phyloP scores from a whole-genome alignment of 1,140 invertebrate genomes.

The Calycopis cecrops region DNA sequence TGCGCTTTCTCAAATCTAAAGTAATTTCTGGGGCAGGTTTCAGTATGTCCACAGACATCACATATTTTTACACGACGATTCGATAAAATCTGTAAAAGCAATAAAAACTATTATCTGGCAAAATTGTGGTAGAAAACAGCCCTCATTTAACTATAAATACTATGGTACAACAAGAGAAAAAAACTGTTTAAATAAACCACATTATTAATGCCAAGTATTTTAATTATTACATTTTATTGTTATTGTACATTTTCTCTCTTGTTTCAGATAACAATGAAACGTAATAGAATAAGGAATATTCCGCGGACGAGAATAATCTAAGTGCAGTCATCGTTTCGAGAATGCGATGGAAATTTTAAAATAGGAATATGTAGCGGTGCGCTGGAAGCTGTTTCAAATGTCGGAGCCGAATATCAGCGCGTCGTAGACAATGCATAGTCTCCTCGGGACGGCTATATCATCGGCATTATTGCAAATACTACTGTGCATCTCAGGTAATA shows the following conservation, averaged over 20 bases:
- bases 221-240: too few relatives aligned
- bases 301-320: constrained; percentile 2
- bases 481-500: constrained; percentile 52
- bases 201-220: too few relatives aligned
- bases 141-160: too few relatives aligned
- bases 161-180: too few relatives aligned
- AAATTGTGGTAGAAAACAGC: too few relatives aligned
- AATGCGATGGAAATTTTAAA: constrained; percentile 47
- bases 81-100: too few relatives aligned
- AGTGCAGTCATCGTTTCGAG: constrained; percentile 10
- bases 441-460: constrained; percentile 51
- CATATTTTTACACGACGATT: too few relatives aligned
- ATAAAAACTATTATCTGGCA: too few relatives aligned
- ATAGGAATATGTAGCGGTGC: constrained; percentile 32
- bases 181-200: too few relatives aligned
- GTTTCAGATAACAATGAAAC: constrained; percentile 31
- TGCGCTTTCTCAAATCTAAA: too few relatives aligned
- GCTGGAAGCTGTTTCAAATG: constrained; percentile 54
- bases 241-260: neutral
- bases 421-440: constrained; percentile 64
- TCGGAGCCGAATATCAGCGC: constrained; percentile 40
- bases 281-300: constrained; percentile 7
- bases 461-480: constrained; percentile 59
- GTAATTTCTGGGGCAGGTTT: too few relatives aligned
- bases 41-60: too few relatives aligned